Evolutionary conservation across 2,113 vertebrate species (phyloP).

Genomic region (Ciconia maguari): DNA sequence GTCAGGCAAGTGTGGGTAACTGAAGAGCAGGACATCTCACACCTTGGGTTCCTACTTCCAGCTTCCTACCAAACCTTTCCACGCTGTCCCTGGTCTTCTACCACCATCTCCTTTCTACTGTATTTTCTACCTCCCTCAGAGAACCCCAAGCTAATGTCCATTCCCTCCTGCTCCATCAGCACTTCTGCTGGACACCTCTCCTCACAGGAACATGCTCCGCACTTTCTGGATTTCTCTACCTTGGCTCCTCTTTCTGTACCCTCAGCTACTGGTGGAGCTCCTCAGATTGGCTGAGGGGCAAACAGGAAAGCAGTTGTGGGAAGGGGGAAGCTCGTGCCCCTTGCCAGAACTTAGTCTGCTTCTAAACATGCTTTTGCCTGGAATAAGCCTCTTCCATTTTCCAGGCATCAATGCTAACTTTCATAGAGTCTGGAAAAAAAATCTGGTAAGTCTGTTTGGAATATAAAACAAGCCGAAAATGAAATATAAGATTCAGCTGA

Average conservation of each 20-base stretch:
- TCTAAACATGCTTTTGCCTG: background rate
- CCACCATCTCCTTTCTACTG: background rate
- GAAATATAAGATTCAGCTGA: background rate
- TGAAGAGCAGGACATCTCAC: background rate
- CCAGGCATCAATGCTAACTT: background rate
- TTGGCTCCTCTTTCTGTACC: background rate
- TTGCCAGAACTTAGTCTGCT: background rate
- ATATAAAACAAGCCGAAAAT: background rate
- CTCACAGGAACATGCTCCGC: background rate
- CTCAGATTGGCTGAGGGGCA: background rate
- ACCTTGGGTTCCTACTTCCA: background rate
- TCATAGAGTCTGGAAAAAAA: background rate
- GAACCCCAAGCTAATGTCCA: background rate
- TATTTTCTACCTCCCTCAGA: background rate
- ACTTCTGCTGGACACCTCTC: background rate
- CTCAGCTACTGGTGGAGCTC: background rate
- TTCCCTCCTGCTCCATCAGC: background rate
- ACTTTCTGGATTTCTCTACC: background rate
- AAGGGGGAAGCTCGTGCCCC: accelerated
- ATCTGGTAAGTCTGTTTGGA: background rate
- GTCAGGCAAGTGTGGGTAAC: background rate
- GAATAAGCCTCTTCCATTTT: background rate
- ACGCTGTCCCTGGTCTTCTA: background rate
- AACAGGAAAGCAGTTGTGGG: background rate
- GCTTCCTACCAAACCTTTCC: background rate